These are phyloP conservation scores for Tinamus guttatus DNA, from an alignment of 2,113 vertebrate species.

Conservation along the genomic window DNA sequence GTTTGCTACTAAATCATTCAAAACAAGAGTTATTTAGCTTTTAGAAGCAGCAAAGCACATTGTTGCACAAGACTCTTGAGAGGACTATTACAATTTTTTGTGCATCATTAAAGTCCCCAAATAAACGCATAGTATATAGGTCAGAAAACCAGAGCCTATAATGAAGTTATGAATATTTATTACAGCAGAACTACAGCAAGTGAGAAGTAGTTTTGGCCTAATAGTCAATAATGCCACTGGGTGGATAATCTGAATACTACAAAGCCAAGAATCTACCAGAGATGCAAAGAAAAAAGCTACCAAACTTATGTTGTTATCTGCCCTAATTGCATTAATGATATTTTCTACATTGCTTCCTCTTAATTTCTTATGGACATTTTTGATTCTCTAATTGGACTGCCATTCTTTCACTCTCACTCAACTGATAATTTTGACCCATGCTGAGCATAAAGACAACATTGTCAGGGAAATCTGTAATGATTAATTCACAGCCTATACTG, in stretches of 20 bases:
- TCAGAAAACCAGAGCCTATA: not conserved
- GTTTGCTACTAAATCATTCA: constrained; percentile 70
- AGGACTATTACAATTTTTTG: constrained; percentile 48
- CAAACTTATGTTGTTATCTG: not conserved
- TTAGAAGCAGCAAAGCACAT: constrained; percentile 47
- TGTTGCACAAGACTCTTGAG: constrained; percentile 51
- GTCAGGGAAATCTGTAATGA: not conserved
- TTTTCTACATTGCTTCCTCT: not conserved
- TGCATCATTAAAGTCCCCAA: constrained; percentile 47
- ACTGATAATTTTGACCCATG: not conserved
- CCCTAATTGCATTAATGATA: not conserved
- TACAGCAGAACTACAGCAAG: constrained; percentile 7
- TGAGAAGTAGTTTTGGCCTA: constrained; percentile 18
- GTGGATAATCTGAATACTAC: constrained; percentile 14
- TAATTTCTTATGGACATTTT: not conserved
- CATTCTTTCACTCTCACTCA: not conserved
- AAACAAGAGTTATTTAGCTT: constrained; percentile 68
- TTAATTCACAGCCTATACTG: not conserved
- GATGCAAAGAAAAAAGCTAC: not conserved
- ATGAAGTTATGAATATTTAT: constrained; percentile 68
- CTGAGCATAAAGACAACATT: not conserved
- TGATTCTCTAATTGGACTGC: not conserved
- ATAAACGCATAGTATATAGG: constrained; percentile 1
- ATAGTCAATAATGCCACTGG: constrained; percentile 35
- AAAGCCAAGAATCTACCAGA: constrained; percentile 6